phyloP scores from a whole-genome alignment of 2,888 invertebrate genomes.

The Mesochorus sp. region DNA sequence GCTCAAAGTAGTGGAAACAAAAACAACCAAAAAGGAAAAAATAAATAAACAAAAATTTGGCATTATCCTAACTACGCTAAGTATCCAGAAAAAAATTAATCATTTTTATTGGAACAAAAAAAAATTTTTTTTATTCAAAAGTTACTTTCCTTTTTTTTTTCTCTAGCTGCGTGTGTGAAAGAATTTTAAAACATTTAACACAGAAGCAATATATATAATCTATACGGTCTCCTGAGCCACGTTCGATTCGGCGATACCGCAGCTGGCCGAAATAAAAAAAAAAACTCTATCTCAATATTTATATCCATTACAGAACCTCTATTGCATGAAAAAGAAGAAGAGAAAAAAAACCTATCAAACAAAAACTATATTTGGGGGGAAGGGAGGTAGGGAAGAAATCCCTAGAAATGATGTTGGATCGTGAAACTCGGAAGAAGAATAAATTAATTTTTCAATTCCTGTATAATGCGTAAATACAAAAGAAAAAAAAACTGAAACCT shows the following conservation, averaged over 20 bases:
- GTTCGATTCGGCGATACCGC: constrained; percentile 57
- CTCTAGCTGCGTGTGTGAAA: neutral
- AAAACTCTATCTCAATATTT: constrained; percentile 61
- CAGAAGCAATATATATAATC: constrained; percentile 74
- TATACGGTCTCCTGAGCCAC: neutral
- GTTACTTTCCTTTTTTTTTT: neutral
- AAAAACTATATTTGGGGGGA: no score
- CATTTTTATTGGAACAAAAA: neutral
- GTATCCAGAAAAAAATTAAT: constrained; percentile 4
- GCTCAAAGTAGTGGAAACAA: constrained; percentile 31
- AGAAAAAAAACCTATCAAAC: constrained; percentile 3
- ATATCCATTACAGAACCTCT: constrained; percentile 43
- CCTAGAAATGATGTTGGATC: constrained; percentile 12
- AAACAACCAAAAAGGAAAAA: no score
- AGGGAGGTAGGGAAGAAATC: no score
- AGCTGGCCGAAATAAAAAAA: constrained; percentile 69
- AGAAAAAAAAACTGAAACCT: no score
- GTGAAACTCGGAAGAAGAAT: neutral
- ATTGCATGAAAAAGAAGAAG: constrained; percentile 7
- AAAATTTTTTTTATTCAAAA: neutral
- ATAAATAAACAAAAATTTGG: neutral
- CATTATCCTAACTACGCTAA: neutral
- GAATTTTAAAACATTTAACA: constrained; percentile 71
- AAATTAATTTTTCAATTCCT: constrained; percentile 20
- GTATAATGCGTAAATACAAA: constrained; percentile 52